Conservation (phyloP, 2,888 invertebrate species). For the Plusia festucae region DNA sequence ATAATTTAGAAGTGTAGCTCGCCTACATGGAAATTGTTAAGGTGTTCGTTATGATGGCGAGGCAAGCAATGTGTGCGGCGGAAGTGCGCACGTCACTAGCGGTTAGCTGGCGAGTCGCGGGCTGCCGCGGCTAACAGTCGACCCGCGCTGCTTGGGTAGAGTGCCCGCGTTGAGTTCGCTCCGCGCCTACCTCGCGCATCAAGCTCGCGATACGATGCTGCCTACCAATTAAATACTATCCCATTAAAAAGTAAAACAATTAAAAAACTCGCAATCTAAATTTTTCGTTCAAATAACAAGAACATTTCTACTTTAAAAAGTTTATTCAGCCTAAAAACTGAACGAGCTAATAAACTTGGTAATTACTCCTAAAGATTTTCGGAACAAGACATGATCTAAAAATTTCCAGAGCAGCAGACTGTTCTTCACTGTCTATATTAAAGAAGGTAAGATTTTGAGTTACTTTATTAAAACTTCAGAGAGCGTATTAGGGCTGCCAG, state of each 20-base stretch:
- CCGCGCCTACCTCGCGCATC: constrained; percentile 27
- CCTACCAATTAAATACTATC: constrained; percentile 19
- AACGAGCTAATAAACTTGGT: constrained; percentile 63
- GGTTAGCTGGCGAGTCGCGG: constrained; percentile 31
- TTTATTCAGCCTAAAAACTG: constrained; percentile 48
- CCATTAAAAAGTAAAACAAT: background rate
- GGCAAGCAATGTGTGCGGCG: constrained; percentile 38
- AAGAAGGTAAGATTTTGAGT: constrained; percentile 65
- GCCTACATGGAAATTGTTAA: constrained; percentile 7
- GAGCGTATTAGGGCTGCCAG: constrained; percentile 28
- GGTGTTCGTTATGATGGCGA: constrained; percentile 33
- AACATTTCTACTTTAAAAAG: constrained; percentile 26
- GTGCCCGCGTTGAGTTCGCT: constrained; percentile 30
- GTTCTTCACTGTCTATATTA: constrained; percentile 49
- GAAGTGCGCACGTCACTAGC: constrained; percentile 66
- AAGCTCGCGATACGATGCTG: constrained; percentile 20
- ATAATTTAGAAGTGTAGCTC: background rate
- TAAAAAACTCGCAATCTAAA: background rate
- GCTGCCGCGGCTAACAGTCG: constrained; percentile 50
- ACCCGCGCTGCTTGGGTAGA: constrained; percentile 47
- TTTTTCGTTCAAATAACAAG: constrained; percentile 17
- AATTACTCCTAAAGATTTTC: constrained; percentile 57
- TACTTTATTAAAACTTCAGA: constrained; percentile 57
- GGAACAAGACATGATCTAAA: constrained; percentile 61
- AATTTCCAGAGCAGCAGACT: constrained; percentile 57